phyloP scores from a whole-genome alignment of 2,797 vertebrate genomes.

The Sternarchorhynchus goeldii region DNA sequence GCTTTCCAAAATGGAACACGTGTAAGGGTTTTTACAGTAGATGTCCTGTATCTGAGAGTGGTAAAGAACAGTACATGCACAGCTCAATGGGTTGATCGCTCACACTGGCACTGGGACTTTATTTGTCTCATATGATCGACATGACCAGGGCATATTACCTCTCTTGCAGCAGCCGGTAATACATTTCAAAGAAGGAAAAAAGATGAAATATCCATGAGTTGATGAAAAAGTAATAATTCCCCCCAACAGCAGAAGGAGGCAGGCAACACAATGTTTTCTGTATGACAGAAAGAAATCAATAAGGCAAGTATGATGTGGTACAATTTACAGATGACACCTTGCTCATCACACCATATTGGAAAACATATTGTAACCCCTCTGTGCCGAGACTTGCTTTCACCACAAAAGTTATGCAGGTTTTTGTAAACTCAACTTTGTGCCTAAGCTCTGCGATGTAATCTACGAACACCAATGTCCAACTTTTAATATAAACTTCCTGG shows the following conservation, averaged over 20 bases:
- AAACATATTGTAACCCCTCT: conserved; percentile 58
- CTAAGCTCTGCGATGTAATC: conserved; percentile 54
- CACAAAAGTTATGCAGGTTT: conserved; percentile 57
- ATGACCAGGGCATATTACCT: conserved; percentile 67
- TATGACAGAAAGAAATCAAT: conserved; percentile 75
- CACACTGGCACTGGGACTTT: conserved; percentile 56
- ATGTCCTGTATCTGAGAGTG: conserved; percentile 32
- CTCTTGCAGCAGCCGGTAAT: conserved; percentile 65
- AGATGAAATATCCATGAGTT: conserved; percentile 76
- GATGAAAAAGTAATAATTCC: conserved; percentile 78
- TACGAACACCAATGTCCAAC: conserved; percentile 42
- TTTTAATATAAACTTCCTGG: conserved; percentile 45
- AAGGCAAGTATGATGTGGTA: conserved; percentile 73
- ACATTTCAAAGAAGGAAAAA: conserved; percentile 63
- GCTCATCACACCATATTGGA: conserved; percentile 71
- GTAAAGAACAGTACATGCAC: conserved; percentile 27
- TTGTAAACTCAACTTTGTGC: conserved; percentile 48
- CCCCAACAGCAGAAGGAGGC: conserved; percentile 50
- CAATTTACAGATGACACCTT: conserved; percentile 74
- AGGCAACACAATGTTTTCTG: conserved; percentile 62
- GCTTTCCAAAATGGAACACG: conserved; percentile 49
- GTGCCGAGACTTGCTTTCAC: conserved; percentile 49
- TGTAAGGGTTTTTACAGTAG: conserved; percentile 43
- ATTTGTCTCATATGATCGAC: conserved; percentile 68
- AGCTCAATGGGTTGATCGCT: conserved; percentile 50